Evolutionary conservation across 2,888 invertebrate species (phyloP).

Genomic region (Reticulitermes lucifugus): DNA sequence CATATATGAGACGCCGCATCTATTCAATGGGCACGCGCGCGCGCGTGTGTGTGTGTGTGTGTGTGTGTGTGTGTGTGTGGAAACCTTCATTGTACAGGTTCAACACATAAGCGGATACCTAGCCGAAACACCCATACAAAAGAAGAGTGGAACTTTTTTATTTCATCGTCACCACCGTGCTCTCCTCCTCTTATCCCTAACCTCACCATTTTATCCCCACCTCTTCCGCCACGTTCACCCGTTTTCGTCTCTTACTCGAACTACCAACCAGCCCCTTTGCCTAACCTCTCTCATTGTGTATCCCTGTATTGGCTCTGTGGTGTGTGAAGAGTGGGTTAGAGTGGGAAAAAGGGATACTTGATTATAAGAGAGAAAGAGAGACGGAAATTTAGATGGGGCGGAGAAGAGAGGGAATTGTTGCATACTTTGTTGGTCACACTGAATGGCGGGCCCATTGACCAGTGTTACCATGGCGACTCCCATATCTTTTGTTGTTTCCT

Average conservation of each 20-base stretch:
- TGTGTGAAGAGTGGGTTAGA: not conserved
- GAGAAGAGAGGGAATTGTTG: conserved; percentile 43
- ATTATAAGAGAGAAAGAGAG: conserved; percentile 17
- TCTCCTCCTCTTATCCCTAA: not conserved
- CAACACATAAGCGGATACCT: conserved; percentile 50
- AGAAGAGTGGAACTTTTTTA: conserved; percentile 46
- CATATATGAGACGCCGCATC: conserved; percentile 13
- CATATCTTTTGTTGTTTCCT: conserved; percentile 49
- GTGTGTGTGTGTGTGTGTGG: conserved; percentile 39
- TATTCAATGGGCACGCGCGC: conserved; percentile 19
- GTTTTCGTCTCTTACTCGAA: not conserved
- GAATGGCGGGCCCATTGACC: conserved; percentile 50
- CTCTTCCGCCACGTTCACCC: too few species aligned
- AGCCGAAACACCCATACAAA: conserved; percentile 47
- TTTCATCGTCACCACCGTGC: not conserved
- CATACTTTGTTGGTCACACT: conserved; percentile 52
- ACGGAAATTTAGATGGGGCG: conserved; percentile 5
- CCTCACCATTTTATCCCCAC: not conserved
- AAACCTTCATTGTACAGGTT: conserved; percentile 47
- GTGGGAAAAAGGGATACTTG: conserved; percentile 4
- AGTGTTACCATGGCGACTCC: conserved; percentile 51
- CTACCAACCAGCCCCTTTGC: conserved; percentile 11
- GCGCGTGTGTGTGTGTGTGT: conserved; percentile 33
- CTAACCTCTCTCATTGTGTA: conserved; percentile 43
- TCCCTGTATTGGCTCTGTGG: conserved; percentile 44